A percentile compares a stretch with the other conserved stretches of the same genome.
phyloP scores from a whole-genome alignment of 2,113 vertebrate species.

The Thymallus thymallus region DNA sequence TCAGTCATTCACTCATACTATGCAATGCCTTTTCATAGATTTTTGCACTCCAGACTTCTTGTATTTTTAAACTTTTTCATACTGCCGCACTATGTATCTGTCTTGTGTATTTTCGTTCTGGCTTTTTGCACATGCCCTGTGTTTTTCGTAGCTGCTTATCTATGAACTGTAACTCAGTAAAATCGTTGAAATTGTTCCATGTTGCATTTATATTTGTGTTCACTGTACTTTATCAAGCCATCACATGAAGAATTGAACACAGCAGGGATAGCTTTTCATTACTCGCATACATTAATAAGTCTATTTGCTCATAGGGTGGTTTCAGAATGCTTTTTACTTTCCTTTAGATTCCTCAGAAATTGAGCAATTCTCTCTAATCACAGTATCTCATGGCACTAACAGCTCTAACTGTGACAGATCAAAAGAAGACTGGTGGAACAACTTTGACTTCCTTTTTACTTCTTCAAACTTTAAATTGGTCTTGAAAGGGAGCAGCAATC shows the following conservation, averaged over 20 bases:
- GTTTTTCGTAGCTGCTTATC: too few species aligned
- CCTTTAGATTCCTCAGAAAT: background rate
- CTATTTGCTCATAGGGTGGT: background rate
- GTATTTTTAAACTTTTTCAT: too few species aligned
- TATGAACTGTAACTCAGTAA: too few species aligned
- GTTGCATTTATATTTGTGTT: too few species aligned
- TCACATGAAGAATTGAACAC: background rate
- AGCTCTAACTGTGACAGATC: conserved; percentile 7
- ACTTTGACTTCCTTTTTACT: conserved; percentile 2
- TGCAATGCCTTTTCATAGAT: too few species aligned
- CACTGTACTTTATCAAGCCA: background rate
- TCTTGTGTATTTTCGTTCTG: too few species aligned
- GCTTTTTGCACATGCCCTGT: too few species aligned
- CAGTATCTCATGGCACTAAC: conserved; percentile 2
- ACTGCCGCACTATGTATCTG: too few species aligned
- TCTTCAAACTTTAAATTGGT: conserved; percentile 40
- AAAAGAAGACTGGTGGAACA: conserved; percentile 6
- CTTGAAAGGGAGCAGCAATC: conserved; percentile 17
- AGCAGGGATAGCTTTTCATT: background rate
- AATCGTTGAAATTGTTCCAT: too few species aligned
- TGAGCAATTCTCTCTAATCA: conserved; percentile 2
- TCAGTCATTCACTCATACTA: too few species aligned
- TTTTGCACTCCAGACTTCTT: too few species aligned
- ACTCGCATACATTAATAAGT: background rate
- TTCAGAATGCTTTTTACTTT: background rate